Percentiles rank a stretch among this genome's conserved stretches.
These are phyloP conservation scores for Coleophora flavipennella DNA, from an alignment of 2,888 invertebrate genomes.

Conservation along the genomic window DNA sequence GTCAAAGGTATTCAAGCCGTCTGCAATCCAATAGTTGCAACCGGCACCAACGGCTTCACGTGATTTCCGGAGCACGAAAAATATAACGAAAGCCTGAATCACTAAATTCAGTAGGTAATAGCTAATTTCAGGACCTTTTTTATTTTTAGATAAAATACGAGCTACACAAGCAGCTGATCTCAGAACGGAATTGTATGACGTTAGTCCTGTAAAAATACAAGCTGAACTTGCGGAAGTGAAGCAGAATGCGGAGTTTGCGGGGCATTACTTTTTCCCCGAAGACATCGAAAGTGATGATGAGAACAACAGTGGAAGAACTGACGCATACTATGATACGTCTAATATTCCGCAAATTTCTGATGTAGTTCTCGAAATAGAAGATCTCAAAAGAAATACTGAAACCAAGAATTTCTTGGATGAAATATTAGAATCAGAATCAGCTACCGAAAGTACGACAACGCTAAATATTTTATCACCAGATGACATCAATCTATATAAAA, in stretches of 20 bases:
- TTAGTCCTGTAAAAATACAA: constrained; percentile 40
- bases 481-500: constrained; percentile 30
- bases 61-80: too few species aligned
- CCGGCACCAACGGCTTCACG: too few species aligned
- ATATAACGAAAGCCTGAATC: too few species aligned
- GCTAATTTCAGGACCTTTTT: background rate
- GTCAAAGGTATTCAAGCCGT: too few species aligned
- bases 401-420: constrained; percentile 58
- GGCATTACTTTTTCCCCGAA: constrained; percentile 63
- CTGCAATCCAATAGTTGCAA: too few species aligned
- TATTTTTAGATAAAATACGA: constrained; percentile 1
- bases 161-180: background rate
- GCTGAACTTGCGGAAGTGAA: constrained; percentile 46
- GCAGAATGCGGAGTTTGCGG: constrained; percentile 46
- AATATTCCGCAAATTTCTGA: constrained; percentile 36
- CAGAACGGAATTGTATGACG: background rate
- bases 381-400: constrained; percentile 40
- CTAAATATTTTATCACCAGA: constrained; percentile 26
- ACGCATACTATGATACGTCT: constrained; percentile 42
- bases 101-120: background rate
- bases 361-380: constrained; percentile 47
- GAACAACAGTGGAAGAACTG: constrained; percentile 30
- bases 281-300: constrained; percentile 35
- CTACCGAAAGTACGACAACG: constrained; percentile 33
- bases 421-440: constrained; percentile 48